Conservation (phyloP, 2,113 vertebrate genomes). For the Proteles cristata region DNA sequence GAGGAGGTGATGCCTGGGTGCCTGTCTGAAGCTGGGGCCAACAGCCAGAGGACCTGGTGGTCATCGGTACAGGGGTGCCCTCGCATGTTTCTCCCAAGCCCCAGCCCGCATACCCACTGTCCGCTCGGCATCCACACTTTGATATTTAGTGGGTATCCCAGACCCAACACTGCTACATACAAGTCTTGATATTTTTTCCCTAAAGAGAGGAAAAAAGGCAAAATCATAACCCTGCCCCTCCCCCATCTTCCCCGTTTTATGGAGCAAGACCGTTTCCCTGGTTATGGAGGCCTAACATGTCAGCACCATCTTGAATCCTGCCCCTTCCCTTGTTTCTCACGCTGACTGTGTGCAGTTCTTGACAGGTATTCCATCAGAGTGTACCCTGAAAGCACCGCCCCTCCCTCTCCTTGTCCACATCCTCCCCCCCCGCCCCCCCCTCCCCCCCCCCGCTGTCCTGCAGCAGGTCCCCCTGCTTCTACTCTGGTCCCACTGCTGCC, state of each 20-base stretch:
- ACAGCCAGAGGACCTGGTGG: background rate
- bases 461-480: background rate
- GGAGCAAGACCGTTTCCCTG: background rate
- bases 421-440: too few relatives aligned
- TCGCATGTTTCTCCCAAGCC: background rate
- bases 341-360: background rate
- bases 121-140: background rate
- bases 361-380: background rate
- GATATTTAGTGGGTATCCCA: background rate
- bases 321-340: background rate
- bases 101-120: background rate
- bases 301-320: background rate
- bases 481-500: background rate
- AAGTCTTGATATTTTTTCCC: background rate
- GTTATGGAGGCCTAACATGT: background rate
- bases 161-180: background rate
- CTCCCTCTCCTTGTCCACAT: background rate
- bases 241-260: background rate
- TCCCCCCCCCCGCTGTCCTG: background rate
- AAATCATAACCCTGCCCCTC: background rate
- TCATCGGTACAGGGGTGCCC: accelerated
- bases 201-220: background rate
- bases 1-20: background rate
- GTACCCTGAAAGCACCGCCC: background rate
- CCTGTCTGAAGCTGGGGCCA: background rate